phyloP scores from a whole-genome alignment of 1,140 invertebrate genomes.

The Chironomus striatipennis region DNA sequence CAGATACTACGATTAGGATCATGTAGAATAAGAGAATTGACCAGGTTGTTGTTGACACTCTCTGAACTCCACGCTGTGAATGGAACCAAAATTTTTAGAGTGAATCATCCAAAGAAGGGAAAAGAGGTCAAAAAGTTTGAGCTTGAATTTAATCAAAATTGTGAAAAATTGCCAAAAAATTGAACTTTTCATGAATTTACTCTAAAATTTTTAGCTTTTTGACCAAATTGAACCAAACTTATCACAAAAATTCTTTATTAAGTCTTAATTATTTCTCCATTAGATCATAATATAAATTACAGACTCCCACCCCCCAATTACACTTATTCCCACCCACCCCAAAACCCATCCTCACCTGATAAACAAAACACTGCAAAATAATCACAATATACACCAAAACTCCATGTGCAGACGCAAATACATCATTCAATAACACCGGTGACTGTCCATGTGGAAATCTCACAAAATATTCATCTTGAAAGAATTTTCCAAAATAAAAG shows the following conservation, averaged over 20 bases:
- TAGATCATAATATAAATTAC: too few species aligned
- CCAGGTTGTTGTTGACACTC: slow-evolving; percentile 62
- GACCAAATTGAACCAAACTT: too few species aligned
- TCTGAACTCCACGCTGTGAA: slow-evolving; percentile 63
- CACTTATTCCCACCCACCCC: too few species aligned
- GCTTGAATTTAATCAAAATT: too few species aligned
- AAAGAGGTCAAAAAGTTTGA: too few species aligned
- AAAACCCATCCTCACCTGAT: slow-evolving; percentile 72
- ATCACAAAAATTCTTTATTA: too few species aligned
- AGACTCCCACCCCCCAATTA: too few species aligned
- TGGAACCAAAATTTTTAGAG: slow-evolving; percentile 29
- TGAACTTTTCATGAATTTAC: too few species aligned
- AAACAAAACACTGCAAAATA: slow-evolving; percentile 80
- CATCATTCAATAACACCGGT: slow-evolving; percentile 93
- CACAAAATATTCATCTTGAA: slow-evolving; percentile 72
- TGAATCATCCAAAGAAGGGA: too few species aligned
- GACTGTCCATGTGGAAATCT: slow-evolving; percentile 78
- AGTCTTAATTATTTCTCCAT: too few species aligned
- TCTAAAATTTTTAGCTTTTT: too few species aligned
- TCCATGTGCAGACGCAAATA: slow-evolving; percentile 92
- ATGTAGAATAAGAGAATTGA: slow-evolving; percentile 57
- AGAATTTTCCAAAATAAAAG: slow-evolving; percentile 68
- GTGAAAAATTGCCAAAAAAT: too few species aligned
- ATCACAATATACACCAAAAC: slow-evolving; percentile 77
- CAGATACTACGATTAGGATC: slow-evolving; percentile 56